Percentiles rank a stretch among this genome's conserved stretches.
These are phyloP conservation scores for Microtus richardsoni DNA, from an alignment of 2,113 vertebrate species.

Conservation along the genomic window DNA sequence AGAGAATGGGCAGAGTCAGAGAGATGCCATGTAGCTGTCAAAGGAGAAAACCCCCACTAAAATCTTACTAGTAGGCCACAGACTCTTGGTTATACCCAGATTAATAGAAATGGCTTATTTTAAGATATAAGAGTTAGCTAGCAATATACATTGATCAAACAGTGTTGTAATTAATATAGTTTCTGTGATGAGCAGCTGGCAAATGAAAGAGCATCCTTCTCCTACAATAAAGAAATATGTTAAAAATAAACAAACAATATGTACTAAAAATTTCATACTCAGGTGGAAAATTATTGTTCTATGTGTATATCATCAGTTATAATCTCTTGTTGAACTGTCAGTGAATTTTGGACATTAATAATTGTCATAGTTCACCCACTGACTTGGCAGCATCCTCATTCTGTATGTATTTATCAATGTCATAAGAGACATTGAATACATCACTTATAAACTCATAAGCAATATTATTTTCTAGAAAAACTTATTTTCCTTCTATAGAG, in stretches of 20 bases:
- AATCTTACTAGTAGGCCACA: too few relatives aligned
- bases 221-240: background rate
- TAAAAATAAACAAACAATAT: background rate
- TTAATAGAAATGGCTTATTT: too few relatives aligned
- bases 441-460: background rate
- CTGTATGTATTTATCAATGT: too few relatives aligned
- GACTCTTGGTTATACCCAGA: too few relatives aligned
- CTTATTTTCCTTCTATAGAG: background rate
- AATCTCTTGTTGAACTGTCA: background rate
- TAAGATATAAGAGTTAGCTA: too few relatives aligned
- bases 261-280: background rate
- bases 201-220: too few relatives aligned
- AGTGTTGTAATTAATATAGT: too few relatives aligned
- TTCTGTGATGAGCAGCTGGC: too few relatives aligned
- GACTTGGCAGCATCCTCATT: background rate
- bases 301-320: background rate
- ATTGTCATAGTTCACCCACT: background rate
- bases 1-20: too few relatives aligned
- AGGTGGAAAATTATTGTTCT: background rate
- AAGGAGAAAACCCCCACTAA: too few relatives aligned
- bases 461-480: conserved; percentile 12
- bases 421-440: background rate
- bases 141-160: too few relatives aligned
- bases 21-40: too few relatives aligned
- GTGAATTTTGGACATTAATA: background rate